These are phyloP conservation scores for Sarcophaga peregrina DNA, from an alignment of 1,140 invertebrate genomes.

Conservation along the genomic window DNA sequence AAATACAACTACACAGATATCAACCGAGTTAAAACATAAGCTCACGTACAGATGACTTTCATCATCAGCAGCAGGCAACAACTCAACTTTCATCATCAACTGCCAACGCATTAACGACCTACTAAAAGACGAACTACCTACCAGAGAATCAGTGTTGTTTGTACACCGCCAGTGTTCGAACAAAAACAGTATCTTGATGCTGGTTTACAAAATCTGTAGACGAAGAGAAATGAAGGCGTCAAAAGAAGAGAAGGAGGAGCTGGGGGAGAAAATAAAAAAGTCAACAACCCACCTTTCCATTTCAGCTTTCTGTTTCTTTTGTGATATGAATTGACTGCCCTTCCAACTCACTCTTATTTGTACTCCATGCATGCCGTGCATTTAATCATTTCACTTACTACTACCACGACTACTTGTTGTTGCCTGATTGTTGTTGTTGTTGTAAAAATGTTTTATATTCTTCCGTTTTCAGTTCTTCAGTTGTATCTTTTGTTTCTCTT, in stretches of 20 bases:
- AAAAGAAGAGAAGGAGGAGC: not conserved
- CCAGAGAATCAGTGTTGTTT: no score
- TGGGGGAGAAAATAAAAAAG: no score
- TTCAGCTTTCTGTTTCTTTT: not conserved
- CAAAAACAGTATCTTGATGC: not conserved
- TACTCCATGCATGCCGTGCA: not conserved
- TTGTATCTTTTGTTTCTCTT: no score
- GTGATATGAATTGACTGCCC: not conserved
- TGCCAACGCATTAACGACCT: constrained; percentile 18
- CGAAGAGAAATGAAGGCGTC: not conserved
- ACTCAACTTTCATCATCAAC: not conserved
- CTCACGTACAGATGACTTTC: no score
- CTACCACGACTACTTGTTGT: not conserved
- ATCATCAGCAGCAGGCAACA: no score
- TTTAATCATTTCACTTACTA: not conserved
- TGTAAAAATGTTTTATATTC: no score
- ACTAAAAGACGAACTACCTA: not conserved
- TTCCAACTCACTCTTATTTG: not conserved
- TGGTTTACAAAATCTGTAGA: constrained; percentile 1
- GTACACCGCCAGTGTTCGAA: no score
- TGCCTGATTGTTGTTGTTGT: no score
- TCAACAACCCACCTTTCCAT: no score
- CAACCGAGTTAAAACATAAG: no score
- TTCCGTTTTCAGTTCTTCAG: no score
- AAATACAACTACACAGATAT: no score